Percentiles rank a stretch among this genome's conserved stretches.
Conservation (phyloP, 2,113 vertebrate species). For the Upupa epops region DNA sequence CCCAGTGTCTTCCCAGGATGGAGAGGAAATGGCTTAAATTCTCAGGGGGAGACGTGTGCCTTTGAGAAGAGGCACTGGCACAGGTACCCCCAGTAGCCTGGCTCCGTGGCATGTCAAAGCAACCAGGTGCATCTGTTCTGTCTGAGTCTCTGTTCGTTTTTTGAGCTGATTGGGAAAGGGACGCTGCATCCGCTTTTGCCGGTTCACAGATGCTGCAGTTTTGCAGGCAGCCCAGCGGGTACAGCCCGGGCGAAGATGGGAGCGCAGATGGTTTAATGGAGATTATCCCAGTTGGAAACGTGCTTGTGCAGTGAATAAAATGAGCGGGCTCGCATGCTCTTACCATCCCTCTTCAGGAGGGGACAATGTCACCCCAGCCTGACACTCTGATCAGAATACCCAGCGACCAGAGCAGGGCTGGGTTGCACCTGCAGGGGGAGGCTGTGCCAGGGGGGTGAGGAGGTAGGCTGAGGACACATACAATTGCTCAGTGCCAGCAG, state of each 20-base stretch:
- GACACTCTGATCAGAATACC: slow-evolving; percentile 42
- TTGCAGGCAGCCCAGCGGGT: slow-evolving; percentile 60
- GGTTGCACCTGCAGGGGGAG: neutral
- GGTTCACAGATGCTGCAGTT: slow-evolving; percentile 55
- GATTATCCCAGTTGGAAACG: slow-evolving; percentile 82
- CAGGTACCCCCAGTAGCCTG: neutral
- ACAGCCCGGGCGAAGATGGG: neutral
- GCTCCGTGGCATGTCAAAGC: neutral
- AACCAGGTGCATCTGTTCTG: slow-evolving; percentile 56
- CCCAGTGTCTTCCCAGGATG: neutral
- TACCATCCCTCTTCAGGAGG: slow-evolving; percentile 61
- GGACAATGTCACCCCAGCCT: slow-evolving; percentile 64
- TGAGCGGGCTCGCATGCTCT: slow-evolving; percentile 47
- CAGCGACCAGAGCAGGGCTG: neutral
- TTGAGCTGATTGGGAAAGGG: neutral
- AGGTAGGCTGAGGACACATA: neutral
- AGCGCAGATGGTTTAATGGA: slow-evolving; percentile 82
- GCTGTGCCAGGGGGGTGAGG: neutral
- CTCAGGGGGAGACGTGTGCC: neutral
- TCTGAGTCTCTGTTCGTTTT: slow-evolving; percentile 27
- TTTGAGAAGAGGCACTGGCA: slow-evolving; percentile 30
- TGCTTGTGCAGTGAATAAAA: slow-evolving; percentile 70
- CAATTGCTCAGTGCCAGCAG: neutral
- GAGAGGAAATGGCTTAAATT: neutral
- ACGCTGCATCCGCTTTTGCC: neutral